Evolutionary conservation across 1,140 invertebrate genomes (phyloP), one percentile per base, ranked within the genome.

Genomic region (Achatina immaculata): DNA sequence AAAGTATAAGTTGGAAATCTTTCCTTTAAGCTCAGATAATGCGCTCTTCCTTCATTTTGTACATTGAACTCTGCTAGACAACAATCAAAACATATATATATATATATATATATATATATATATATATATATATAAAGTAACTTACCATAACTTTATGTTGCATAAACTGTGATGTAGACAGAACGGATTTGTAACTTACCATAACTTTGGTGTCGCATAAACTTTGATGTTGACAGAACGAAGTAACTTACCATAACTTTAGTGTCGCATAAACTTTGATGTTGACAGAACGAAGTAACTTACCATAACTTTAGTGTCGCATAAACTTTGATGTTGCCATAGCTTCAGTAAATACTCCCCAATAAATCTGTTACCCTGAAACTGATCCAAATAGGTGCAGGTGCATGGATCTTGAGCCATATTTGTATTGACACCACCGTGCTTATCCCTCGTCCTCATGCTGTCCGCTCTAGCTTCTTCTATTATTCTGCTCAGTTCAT

Each of bases 311-410:
- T 43, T 58, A 3, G 36, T 36, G n/a, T 76, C 74, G 51, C 74
- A 76, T 2, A 76, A 36, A 43, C 11, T 4, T 43, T 76, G 38
- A 62, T 65, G n/a, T 21, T 42, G 9, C 74, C 74, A 76, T 16
- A 76, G n/a, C 21, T 43, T 62, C 16, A 19, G 28, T 34, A 76
- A 36, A 31, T 76, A 76, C 40, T 76, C 74, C 21, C 74, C 74
- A 1, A 76, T 76, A 31, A 76, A 76, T 7, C 24, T 72, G 28
- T 65, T 62, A 38, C 2, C 3, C 36, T 28, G 7, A 19, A 55
- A 43, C 21, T 31, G 2, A 1, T 14, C 1, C n/a, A 34, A 16
- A n/a, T 74, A 45, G 16, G 16, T n/a, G 16, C 2, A 3, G 43
- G 42, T 24, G 3, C 21, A 34, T 24, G 2, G 4, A 9, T 43